Evolutionary conservation across 1,140 invertebrate genomes (phyloP).

Genomic region (Trypoxylus dichotomus): DNA sequence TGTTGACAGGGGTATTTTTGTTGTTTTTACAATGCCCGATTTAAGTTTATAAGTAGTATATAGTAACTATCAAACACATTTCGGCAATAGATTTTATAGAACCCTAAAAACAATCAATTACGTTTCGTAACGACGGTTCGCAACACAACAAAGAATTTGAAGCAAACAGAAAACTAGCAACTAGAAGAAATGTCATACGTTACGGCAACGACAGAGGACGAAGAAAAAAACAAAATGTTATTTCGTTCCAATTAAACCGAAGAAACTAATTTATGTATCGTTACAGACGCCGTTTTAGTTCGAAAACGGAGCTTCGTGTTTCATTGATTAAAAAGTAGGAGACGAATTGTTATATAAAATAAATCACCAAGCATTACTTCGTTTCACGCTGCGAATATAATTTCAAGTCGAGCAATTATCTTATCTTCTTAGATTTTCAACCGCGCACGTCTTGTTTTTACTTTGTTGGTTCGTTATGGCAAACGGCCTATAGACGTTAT

Average conservation of each 20-base stretch:
- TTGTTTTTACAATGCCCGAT: too few species aligned
- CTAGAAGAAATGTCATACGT: not conserved
- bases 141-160: not conserved
- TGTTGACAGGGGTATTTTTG: too few species aligned
- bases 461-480: not conserved
- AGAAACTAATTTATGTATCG: conserved; percentile 14
- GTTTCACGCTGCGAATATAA: conserved; percentile 15
- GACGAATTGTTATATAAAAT: conserved; percentile 19
- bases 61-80: too few species aligned
- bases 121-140: too few species aligned
- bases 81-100: too few species aligned
- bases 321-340: conserved; percentile 9
- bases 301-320: not conserved
- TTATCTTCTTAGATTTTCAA: not conserved
- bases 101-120: too few species aligned
- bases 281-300: not conserved
- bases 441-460: not conserved
- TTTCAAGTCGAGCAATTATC: not conserved
- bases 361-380: conserved; percentile 3
- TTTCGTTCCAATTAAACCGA: not conserved
- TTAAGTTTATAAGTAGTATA: too few species aligned
- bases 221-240: conserved; percentile 2
- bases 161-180: not conserved
- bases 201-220: not conserved
- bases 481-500: not conserved